phyloP scores from a whole-genome alignment of 2,888 invertebrate species.

The Chaetogeoica ovagalla region DNA sequence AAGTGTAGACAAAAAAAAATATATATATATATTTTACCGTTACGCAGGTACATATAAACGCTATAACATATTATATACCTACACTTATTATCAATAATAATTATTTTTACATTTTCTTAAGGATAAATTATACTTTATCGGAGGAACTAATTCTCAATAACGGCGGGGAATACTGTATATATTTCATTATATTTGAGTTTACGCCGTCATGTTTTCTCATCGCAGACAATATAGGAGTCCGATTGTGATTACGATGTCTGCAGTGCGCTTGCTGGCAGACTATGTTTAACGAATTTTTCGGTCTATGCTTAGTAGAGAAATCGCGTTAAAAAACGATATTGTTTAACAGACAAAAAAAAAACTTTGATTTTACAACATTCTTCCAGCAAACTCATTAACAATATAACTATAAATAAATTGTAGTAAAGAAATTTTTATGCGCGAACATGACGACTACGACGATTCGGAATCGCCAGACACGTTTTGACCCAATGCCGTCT shows the following conservation, averaged over 20 bases:
- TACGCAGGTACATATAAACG: neutral
- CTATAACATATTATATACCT: conserved; percentile 4
- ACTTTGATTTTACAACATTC: neutral
- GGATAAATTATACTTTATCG: conserved; percentile 22
- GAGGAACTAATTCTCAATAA: conserved; percentile 46
- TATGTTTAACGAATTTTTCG: neutral
- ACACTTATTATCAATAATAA: neutral
- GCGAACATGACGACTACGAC: neutral
- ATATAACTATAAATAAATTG: neutral
- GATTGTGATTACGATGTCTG: neutral
- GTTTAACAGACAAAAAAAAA: neutral
- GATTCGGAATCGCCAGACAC: conserved; percentile 30
- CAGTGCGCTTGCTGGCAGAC: conserved; percentile 4
- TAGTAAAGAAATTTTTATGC: neutral
- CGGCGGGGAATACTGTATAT: conserved; percentile 13
- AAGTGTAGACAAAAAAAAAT: neutral
- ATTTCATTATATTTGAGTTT: conserved; percentile 19
- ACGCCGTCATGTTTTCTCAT: conserved; percentile 2
- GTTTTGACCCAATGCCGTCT: conserved; percentile 56
- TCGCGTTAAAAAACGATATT: neutral
- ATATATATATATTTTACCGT: conserved; percentile 18
- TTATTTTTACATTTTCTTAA: conserved; percentile 4
- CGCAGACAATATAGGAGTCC: neutral
- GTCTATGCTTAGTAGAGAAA: neutral
- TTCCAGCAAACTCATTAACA: neutral